Base-by-base conservation (phyloP, 2,888 invertebrate species). In the Stomorhina lunata region DNA sequence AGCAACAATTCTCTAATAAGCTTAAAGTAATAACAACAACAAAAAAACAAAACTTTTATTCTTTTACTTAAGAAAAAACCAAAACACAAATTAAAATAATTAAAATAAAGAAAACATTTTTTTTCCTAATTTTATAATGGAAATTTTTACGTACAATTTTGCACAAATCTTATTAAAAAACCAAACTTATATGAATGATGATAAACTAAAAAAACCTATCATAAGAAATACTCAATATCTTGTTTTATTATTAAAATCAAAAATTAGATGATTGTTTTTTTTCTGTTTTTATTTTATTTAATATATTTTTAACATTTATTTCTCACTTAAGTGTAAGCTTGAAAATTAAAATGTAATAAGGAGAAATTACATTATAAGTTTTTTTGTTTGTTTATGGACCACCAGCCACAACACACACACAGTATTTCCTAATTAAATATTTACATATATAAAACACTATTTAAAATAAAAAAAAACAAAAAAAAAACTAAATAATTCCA, bases 141-240 rank as follows among this genome's bases (percentile, higher is more conserved):
- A 48, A 73, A 73, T 68, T 73, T 61, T 66, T 66, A 73, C 72
- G 65, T 59, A 80, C 57, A 66, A 80, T 66, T 79, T 80, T 80
- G 79, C 79, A 80, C 79, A 80, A 80, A 73, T 73, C 29, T 73
- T 66, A 66, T 66, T 50, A 59, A 68, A 34, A 48, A 12, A 45
- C 53, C 25, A 65, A 34, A 37, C 10, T n/a, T n/a, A n/a, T n/a
- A 43, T 4, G 43, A 12, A 43, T 43, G 15, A 43, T 43, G 37
- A 65, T 29, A 65, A 43, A 65, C 45, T 27, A 43, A 50, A 37
- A 65, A 29, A 72, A 45, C 15, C 72, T 57, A 40, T 48, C 32
- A 66, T 50, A 66, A 80, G 79, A 80, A 80, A 73, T 80, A 80
- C 79, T 80, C 79, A 73, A 80, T 73, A 66, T 59, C 66, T 80